Percentiles rank a stretch among this genome's conserved stretches.
phyloP scores from a whole-genome alignment of 64 coral and sea anemone species.

The Trachythela sp. region DNA sequence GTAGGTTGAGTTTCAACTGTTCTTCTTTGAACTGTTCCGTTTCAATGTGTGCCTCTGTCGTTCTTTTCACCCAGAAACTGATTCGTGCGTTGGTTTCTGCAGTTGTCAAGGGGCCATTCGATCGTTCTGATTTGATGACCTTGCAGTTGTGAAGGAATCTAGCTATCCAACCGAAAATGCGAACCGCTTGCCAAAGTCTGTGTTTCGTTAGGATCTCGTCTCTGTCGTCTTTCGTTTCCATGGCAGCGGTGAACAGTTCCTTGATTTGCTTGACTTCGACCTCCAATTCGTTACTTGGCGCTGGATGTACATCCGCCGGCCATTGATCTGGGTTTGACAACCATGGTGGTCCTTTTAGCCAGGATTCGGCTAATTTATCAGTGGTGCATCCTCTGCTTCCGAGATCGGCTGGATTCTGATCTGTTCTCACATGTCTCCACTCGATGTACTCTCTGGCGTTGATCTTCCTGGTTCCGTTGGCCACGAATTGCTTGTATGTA shows the following conservation, averaged over 20 bases:
- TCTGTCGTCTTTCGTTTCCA: background rate
- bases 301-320: background rate
- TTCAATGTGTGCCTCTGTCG: background rate
- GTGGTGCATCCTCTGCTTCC: slow-evolving; percentile 14
- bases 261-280: slow-evolving; percentile 34
- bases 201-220: slow-evolving; percentile 16
- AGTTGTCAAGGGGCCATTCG: too few relatives aligned
- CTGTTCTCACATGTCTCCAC: slow-evolving; percentile 7
- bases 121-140: too few relatives aligned
- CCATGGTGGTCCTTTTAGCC: slow-evolving; percentile 20
- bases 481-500: slow-evolving; percentile 35
- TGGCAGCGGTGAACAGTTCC: background rate
- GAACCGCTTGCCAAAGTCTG: too few relatives aligned
- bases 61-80: background rate
- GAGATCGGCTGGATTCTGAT: slow-evolving; percentile 34
- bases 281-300: slow-evolving; percentile 25
- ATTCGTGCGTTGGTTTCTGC: background rate
- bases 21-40: slow-evolving; percentile 47
- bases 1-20: slow-evolving; percentile 22
- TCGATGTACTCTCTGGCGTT: background rate
- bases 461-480: slow-evolving; percentile 38
- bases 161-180: too few relatives aligned
- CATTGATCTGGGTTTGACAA: slow-evolving; percentile 22
- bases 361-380: background rate
- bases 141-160: too few relatives aligned